A percentile compares a stretch with the other conserved stretches of the same genome.
phyloP scores from a whole-genome alignment of 2,888 invertebrate species.

The Mantis religiosa region DNA sequence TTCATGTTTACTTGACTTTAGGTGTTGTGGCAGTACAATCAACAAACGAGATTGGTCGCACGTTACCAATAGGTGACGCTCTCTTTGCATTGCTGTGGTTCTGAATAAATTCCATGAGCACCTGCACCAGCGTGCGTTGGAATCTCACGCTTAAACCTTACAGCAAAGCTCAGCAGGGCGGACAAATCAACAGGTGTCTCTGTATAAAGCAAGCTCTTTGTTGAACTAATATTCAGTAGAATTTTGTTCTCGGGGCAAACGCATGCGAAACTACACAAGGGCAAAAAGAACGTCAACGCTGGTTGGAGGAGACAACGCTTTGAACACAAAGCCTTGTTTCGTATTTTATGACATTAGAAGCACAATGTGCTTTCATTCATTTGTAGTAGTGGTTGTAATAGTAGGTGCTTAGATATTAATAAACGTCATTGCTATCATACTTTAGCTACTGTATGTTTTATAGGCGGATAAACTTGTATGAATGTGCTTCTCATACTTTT shows the following conservation, averaged over 20 bases:
- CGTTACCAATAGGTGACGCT: background rate
- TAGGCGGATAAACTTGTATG: too few relatives aligned
- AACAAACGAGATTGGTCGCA: too few relatives aligned
- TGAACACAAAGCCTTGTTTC: background rate
- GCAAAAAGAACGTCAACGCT: background rate
- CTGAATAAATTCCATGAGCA: background rate
- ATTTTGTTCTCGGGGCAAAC: background rate
- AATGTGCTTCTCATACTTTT: too few relatives aligned
- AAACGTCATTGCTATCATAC: background rate
- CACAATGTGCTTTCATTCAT: background rate
- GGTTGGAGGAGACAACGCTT: background rate
- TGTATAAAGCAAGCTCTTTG: background rate
- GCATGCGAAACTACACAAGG: background rate
- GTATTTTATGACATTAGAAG: background rate
- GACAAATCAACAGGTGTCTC: background rate
- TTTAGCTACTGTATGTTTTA: background rate
- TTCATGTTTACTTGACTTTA: too few relatives aligned
- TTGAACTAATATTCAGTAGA: background rate
- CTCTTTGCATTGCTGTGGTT: background rate
- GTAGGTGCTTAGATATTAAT: background rate
- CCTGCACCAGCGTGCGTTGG: background rate
- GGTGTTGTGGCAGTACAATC: too few relatives aligned
- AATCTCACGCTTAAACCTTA: background rate
- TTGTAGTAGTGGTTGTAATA: background rate
- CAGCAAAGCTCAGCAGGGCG: background rate